These are phyloP conservation scores for Pachypanchax playfairii DNA, from an alignment of 2,113 vertebrate species.

Conservation along the genomic window DNA sequence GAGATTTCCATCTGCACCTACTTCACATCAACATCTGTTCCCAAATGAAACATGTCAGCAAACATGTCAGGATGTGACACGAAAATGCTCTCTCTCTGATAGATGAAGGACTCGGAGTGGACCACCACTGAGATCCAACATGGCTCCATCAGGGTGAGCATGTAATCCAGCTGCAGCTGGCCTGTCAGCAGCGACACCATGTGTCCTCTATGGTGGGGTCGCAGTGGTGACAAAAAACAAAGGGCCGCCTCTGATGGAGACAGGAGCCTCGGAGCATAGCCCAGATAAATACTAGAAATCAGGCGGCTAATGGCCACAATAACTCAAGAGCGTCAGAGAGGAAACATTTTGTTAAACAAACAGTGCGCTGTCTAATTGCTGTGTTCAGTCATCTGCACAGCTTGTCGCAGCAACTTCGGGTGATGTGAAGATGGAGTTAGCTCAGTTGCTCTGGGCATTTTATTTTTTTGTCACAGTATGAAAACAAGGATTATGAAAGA, in stretches of 20 bases:
- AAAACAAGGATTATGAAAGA: slow-evolving; percentile 11
- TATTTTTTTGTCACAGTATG: slow-evolving; percentile 28
- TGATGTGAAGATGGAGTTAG: slow-evolving; percentile 51
- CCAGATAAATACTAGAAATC: slow-evolving; percentile 89
- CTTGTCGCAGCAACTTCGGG: slow-evolving; percentile 77
- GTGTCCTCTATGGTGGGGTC: slow-evolving; percentile 64
- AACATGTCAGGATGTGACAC: slow-evolving; percentile 71
- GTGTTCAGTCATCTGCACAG: slow-evolving; percentile 87
- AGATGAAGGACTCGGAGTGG: slow-evolving; percentile 75
- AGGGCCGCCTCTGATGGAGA: slow-evolving; percentile 73
- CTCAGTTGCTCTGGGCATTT: slow-evolving; percentile 49
- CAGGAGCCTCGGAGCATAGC: slow-evolving; percentile 74
- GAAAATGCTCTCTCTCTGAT: slow-evolving; percentile 74
- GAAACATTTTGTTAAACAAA: slow-evolving; percentile 90
- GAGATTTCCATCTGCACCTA: slow-evolving; percentile 71
- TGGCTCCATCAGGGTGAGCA: slow-evolving; percentile 69
- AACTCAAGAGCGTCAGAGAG: slow-evolving; percentile 89
- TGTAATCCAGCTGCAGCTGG: slow-evolving; percentile 73
- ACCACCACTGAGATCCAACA: slow-evolving; percentile 83
- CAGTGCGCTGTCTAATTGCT: slow-evolving; percentile 93
- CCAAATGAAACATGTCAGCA: slow-evolving; percentile 75
- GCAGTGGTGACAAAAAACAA: slow-evolving; percentile 53
- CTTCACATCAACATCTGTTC: slow-evolving; percentile 72
- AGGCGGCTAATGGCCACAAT: slow-evolving; percentile 90
- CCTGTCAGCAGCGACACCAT: slow-evolving; percentile 66